Percentiles rank a stretch among this genome's conserved stretches.
These are phyloP conservation scores for Oreocharis arfaki DNA, from an alignment of 2,113 vertebrate genomes.

Conservation along the genomic window DNA sequence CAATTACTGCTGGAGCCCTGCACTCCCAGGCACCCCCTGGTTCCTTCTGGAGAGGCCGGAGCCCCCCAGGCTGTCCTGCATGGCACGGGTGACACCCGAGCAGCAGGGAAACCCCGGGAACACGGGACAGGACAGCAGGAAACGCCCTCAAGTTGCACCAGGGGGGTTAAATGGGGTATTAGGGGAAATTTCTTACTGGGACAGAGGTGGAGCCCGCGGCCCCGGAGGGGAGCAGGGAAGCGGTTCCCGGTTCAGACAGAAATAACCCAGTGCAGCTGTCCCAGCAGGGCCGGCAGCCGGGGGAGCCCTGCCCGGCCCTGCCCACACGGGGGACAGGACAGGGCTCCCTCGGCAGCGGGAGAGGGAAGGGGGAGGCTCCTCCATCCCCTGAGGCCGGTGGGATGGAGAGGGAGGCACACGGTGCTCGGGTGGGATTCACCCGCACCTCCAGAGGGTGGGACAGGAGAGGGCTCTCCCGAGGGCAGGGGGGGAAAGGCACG, in stretches of 20 bases:
- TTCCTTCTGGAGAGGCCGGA: neutral
- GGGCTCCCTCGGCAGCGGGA: too few species aligned
- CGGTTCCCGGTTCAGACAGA: neutral
- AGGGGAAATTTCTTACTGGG: neutral
- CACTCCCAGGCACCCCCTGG: fast-evolving
- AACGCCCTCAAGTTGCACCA: neutral
- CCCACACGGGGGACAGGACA: neutral
- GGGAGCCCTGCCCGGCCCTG: neutral
- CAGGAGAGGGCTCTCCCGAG: neutral
- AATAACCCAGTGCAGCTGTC: neutral
- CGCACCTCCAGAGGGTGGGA: neutral
- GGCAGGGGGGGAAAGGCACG: fast-evolving
- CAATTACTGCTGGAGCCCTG: neutral
- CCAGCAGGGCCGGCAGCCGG: neutral
- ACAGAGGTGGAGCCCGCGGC: too few species aligned
- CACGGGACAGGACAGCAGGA: neutral
- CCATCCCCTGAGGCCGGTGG: fast-evolving
- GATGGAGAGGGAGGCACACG: neutral
- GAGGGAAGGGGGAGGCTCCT: neutral
- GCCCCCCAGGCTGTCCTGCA: neutral
- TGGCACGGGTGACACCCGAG: neutral
- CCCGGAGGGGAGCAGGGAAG: neutral
- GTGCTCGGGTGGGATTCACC: neutral
- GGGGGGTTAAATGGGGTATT: neutral
- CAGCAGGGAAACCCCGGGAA: fast-evolving